Evolutionary conservation across 2,888 invertebrate species (phyloP).

Genomic region (Orthosia incerta): DNA sequence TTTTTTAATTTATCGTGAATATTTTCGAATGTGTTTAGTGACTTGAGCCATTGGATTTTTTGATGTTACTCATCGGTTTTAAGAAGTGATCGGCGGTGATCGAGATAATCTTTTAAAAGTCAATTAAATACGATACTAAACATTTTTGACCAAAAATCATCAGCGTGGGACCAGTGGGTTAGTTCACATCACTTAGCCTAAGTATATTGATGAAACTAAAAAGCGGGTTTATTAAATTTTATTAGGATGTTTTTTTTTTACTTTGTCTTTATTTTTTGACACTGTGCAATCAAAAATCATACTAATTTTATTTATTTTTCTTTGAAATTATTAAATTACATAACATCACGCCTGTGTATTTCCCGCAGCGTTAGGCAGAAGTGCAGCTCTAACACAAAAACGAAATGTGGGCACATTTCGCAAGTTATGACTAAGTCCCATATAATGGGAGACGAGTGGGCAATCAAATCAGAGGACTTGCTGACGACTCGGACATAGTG

Average conservation of each 20-base stretch:
- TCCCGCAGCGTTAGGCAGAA: too few relatives aligned
- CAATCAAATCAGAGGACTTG: too few relatives aligned
- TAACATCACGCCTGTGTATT: too few relatives aligned
- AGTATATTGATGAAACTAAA: conserved; percentile 43
- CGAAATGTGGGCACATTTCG: too few relatives aligned
- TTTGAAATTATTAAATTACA: too few relatives aligned
- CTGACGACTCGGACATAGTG: too few relatives aligned
- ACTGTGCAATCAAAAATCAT: background rate
- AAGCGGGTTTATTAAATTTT: conserved; percentile 25
- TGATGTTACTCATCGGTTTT: conserved; percentile 75
- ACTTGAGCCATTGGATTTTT: conserved; percentile 67
- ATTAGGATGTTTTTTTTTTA: background rate
- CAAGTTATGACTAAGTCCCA: too few relatives aligned
- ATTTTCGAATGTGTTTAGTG: conserved; percentile 76
- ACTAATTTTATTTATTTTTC: background rate
- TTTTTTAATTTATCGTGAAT: conserved; percentile 85
- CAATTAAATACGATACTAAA: conserved; percentile 67
- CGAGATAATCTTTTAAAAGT: conserved; percentile 71
- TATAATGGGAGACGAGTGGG: too few relatives aligned
- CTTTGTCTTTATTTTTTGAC: background rate
- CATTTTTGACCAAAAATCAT: conserved; percentile 59
- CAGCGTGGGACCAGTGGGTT: conserved; percentile 55
- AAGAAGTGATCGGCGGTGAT: conserved; percentile 70
- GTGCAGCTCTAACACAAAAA: too few relatives aligned
- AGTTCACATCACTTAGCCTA: conserved; percentile 43